phyloP scores from a whole-genome alignment of 2,888 invertebrate species.

The Drosophila borborema region DNA sequence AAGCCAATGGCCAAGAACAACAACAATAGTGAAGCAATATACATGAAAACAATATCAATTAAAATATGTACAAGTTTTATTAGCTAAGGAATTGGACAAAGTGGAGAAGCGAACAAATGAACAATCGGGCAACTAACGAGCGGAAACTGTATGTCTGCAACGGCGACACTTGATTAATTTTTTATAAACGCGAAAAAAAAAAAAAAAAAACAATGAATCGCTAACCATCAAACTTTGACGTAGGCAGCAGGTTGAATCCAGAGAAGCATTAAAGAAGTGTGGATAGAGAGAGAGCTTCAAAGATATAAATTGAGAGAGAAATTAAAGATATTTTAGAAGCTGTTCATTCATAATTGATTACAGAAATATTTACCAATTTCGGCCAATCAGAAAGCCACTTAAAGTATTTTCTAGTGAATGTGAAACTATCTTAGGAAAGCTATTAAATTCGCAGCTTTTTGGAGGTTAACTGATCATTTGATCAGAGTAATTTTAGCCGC shows the following conservation, averaged over 20 bases:
- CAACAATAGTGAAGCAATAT: slow-evolving; percentile 13
- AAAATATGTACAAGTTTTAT: slow-evolving; percentile 63
- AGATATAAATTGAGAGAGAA: background rate
- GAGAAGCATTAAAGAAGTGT: background rate
- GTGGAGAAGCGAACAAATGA: slow-evolving; percentile 20
- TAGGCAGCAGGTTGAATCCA: slow-evolving; percentile 5
- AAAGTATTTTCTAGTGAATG: background rate
- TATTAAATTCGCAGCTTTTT: background rate
- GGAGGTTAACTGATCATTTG: background rate
- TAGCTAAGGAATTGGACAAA: slow-evolving; percentile 42
- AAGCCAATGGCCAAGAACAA: slow-evolving; percentile 20
- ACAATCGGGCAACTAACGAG: slow-evolving; percentile 25
- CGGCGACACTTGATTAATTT: slow-evolving; percentile 54
- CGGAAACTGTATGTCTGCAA: slow-evolving; percentile 53
- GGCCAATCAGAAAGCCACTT: too few species aligned
- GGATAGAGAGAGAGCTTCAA: background rate
- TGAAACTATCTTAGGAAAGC: background rate
- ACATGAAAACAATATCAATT: slow-evolving; percentile 64
- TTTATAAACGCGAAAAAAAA: slow-evolving; percentile 27
- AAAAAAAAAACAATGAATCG: slow-evolving; percentile 9
- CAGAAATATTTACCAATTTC: too few species aligned
- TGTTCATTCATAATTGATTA: background rate
- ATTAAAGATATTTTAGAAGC: background rate
- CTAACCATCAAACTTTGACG: slow-evolving; percentile 5
- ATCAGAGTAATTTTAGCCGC: background rate